Evolutionary conservation across 2,888 invertebrate genomes (phyloP).

Genomic region (Diplazon laetatorius): DNA sequence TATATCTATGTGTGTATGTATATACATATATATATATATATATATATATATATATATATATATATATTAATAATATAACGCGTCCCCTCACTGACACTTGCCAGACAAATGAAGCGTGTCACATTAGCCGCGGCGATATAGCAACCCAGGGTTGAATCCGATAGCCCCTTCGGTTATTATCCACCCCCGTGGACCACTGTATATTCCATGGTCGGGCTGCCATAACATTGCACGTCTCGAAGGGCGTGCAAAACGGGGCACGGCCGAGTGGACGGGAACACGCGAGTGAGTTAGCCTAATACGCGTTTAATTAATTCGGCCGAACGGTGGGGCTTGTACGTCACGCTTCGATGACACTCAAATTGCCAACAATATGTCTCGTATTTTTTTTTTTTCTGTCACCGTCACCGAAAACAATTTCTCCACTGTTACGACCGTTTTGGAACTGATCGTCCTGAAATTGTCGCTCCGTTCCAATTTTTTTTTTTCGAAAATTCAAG

Average conservation of each 20-base stretch:
- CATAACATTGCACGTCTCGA: conserved; percentile 55
- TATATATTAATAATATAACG: conserved; percentile 78
- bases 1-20: too few species aligned
- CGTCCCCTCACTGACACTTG: conserved; percentile 72
- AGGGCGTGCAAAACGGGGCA: conserved; percentile 49
- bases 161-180: conserved; percentile 25
- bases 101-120: conserved; percentile 73
- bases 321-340: conserved; percentile 66
- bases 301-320: conserved; percentile 80
- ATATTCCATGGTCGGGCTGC: conserved; percentile 34
- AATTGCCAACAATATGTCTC: conserved; percentile 66
- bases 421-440: not conserved
- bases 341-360: conserved; percentile 57
- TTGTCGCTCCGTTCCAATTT: not conserved
- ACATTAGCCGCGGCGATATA: conserved; percentile 75
- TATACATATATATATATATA: too few species aligned
- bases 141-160: conserved; percentile 48
- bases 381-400: conserved; percentile 2
- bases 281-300: conserved; percentile 79
- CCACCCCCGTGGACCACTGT: conserved; percentile 24
- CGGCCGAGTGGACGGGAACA: conserved; percentile 65
- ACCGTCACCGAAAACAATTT: conserved; percentile 1
- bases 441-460: not conserved
- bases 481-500: too few species aligned
- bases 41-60: too few species aligned